phyloP scores from a whole-genome alignment of 2,888 invertebrate genomes.

The Bruchidius siliquastri region DNA sequence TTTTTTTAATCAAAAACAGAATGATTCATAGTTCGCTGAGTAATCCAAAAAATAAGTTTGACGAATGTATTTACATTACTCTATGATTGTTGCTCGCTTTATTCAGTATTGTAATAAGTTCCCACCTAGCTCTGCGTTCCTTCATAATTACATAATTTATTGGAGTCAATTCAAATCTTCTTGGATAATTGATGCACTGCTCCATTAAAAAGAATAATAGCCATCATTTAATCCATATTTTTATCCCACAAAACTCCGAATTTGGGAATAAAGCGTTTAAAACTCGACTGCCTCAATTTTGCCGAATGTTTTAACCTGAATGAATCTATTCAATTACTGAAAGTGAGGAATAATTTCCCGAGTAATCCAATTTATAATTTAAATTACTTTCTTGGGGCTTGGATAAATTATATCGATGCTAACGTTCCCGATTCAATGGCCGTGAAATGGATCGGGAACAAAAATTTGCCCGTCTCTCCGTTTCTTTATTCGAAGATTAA shows the following conservation, averaged over 20 bases:
- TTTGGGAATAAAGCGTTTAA: neutral
- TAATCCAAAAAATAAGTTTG: no score
- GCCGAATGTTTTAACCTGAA: neutral
- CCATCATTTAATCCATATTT: neutral
- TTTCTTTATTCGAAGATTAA: neutral
- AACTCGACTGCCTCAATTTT: neutral
- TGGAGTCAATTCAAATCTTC: neutral
- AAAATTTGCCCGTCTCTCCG: neutral
- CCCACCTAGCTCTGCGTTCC: neutral
- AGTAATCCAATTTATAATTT: neutral
- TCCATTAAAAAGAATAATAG: neutral
- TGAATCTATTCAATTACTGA: neutral
- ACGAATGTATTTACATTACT: no score
- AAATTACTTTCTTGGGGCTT: neutral
- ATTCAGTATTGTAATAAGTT: neutral
- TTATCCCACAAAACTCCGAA: neutral
- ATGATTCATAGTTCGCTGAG: no score
- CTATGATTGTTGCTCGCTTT: no score
- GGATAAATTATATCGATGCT: neutral
- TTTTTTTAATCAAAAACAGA: no score
- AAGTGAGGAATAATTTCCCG: neutral
- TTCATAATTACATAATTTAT: neutral
- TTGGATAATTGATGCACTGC: neutral
- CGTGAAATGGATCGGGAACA: neutral
- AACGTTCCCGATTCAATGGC: neutral